Conservation (phyloP, 2,888 invertebrate genomes). For the Lasius fuliginosus region DNA sequence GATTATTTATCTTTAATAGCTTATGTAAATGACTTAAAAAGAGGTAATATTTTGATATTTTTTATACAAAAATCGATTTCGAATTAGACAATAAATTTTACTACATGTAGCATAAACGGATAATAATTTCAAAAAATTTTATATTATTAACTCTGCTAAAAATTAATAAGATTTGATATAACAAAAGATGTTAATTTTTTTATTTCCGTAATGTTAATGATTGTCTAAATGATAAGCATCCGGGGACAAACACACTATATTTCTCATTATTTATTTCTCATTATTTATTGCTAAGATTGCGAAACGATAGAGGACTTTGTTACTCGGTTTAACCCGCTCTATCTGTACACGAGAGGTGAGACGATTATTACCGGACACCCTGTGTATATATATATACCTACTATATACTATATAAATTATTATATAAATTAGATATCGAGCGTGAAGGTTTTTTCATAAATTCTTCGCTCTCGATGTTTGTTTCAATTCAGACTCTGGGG, state of each 20-base stretch:
- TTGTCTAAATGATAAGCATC: not conserved
- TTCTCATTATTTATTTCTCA: no score
- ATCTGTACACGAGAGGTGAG: no score
- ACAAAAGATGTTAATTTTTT: not conserved
- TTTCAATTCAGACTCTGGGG: not conserved
- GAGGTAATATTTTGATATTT: not conserved
- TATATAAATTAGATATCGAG: not conserved
- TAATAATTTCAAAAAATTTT: not conserved
- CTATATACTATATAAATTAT: not conserved
- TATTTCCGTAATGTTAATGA: not conserved
- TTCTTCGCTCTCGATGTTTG: not conserved
- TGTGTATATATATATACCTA: not conserved
- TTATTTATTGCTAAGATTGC: no score
- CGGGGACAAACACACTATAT: not conserved
- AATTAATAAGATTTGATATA: constrained; percentile 11
- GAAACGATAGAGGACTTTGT: no score
- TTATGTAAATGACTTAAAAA: not conserved
- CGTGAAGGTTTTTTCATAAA: not conserved
- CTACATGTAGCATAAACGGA: not conserved
- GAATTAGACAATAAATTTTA: not conserved
- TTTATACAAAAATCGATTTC: not conserved
- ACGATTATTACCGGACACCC: no score
- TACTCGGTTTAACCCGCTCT: no score
- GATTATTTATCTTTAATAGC: not conserved
- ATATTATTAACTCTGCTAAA: not conserved